Conservation (phyloP, 2,113 vertebrate species). For the Procavia capensis region DNA sequence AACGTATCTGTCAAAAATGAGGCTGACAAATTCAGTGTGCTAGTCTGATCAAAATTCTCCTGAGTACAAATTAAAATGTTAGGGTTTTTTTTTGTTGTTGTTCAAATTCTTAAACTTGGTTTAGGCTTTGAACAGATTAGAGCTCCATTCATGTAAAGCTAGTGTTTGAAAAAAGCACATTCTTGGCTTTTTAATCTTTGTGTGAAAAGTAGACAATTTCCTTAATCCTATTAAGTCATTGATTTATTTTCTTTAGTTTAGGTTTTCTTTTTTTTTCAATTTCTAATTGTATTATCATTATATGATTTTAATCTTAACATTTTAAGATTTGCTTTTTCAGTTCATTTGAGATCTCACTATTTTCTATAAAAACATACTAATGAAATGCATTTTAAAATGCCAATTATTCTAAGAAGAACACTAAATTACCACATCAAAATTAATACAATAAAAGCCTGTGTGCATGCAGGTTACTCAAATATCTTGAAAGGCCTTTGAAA, state of each 20-base stretch:
- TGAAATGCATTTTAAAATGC: constrained; percentile 41
- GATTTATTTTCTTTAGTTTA: constrained; percentile 51
- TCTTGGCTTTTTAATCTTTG: constrained; percentile 13
- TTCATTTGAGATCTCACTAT: constrained; percentile 25
- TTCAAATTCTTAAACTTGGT: constrained; percentile 50
- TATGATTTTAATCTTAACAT: constrained; percentile 18
- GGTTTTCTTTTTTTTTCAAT: constrained; percentile 39
- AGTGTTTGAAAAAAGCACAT: neutral
- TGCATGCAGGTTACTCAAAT: constrained; percentile 12
- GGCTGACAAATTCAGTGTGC: constrained; percentile 6
- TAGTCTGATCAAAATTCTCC: neutral
- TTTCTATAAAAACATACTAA: constrained; percentile 46
- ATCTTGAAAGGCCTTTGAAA: neutral
- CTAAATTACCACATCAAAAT: constrained; percentile 1
- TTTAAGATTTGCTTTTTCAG: neutral
- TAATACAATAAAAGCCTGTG: constrained; percentile 34
- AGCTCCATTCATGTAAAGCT: constrained; percentile 34
- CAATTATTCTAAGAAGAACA: constrained; percentile 57
- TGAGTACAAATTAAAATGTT: constrained; percentile 27
- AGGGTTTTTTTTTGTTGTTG: constrained; percentile 38
- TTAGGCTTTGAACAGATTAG: constrained; percentile 62
- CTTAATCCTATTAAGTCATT: constrained; percentile 48
- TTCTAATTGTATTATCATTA: neutral
- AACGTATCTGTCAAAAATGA: neutral
- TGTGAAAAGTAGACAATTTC: constrained; percentile 43